These are phyloP conservation scores for Drosophila nebulosa DNA, from an alignment of 1,140 invertebrate genomes.

Conservation along the genomic window DNA sequence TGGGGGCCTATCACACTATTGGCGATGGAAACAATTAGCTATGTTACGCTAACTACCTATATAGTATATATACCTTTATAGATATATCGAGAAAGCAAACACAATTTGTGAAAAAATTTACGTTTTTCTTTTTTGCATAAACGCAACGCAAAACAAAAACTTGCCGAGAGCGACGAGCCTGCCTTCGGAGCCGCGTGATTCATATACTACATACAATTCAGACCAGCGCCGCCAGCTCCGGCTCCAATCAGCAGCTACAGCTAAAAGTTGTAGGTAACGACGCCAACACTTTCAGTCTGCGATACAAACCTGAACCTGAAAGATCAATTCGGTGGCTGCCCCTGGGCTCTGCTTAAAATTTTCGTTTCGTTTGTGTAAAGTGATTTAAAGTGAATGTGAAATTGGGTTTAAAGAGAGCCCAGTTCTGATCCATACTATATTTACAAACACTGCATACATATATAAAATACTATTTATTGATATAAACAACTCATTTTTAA, in stretches of 20 bases:
- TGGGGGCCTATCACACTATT: slow-evolving; percentile 4
- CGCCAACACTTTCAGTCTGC: slow-evolving; percentile 57
- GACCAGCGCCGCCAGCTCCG: slow-evolving; percentile 18
- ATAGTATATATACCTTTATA: not conserved
- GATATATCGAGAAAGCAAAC: not conserved
- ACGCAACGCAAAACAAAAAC: not conserved
- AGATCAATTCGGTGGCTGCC: slow-evolving; percentile 57
- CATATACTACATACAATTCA: slow-evolving; percentile 31
- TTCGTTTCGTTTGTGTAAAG: not conserved
- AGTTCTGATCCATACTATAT: not conserved
- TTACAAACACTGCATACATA: not conserved
- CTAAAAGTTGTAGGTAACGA: slow-evolving; percentile 39
- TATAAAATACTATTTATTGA: not conserved
- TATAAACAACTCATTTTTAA: not conserved
- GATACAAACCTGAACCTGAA: slow-evolving; percentile 62
- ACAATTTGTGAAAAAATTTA: not conserved
- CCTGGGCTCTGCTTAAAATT: slow-evolving; percentile 7
- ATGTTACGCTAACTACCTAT: slow-evolving; percentile 4
- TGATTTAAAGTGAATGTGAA: not conserved
- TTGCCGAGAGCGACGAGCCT: slow-evolving; percentile 2
- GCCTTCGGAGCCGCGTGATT: slow-evolving; percentile 37
- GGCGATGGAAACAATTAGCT: slow-evolving; percentile 1
- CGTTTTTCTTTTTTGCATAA: slow-evolving; percentile 12
- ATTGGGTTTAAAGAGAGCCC: not conserved
- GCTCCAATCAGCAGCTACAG: slow-evolving; percentile 1